These are phyloP conservation scores for Dynastes grantii DNA, from an alignment of 2,888 invertebrate species.

Conservation along the genomic window DNA sequence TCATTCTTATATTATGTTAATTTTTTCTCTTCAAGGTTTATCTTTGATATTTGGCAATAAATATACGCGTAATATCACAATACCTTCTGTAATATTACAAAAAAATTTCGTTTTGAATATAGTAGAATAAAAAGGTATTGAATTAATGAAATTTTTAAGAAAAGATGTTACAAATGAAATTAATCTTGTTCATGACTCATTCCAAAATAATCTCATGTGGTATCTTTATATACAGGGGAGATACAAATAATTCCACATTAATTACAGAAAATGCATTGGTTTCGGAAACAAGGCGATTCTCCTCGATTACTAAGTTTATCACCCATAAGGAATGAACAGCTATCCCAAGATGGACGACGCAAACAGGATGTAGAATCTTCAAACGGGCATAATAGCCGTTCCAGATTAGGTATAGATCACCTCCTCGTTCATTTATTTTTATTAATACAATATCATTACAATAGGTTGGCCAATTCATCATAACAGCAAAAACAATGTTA, in stretches of 20 bases:
- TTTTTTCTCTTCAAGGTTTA: conserved; percentile 29
- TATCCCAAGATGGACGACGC: not conserved
- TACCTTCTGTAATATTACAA: not conserved
- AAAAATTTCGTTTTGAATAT: not conserved
- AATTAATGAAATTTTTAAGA: conserved; percentile 9
- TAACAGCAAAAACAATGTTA: conserved; percentile 77
- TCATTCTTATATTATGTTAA: conserved; percentile 36
- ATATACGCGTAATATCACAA: not conserved
- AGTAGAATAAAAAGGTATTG: conserved; percentile 3
- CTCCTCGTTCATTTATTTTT: conserved; percentile 58
- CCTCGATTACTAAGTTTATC: conserved; percentile 81
- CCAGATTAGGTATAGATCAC: conserved; percentile 71
- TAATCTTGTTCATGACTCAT: conserved; percentile 31
- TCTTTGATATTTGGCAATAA: not conserved
- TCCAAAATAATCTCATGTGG: conserved; percentile 17
- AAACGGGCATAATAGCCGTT: conserved; percentile 59
- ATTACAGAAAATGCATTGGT: conserved; percentile 78
- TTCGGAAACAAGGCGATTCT: conserved; percentile 78
- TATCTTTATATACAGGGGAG: not conserved
- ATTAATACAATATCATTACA: conserved; percentile 1
- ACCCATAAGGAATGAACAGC: conserved; percentile 72
- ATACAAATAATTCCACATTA: not conserved
- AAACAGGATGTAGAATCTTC: conserved; percentile 10
- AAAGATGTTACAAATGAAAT: conserved; percentile 36
- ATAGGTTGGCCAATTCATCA: conserved; percentile 75